These are phyloP conservation scores for Lymantria monacha DNA, from an alignment of 2,888 invertebrate species.

Conservation along the genomic window DNA sequence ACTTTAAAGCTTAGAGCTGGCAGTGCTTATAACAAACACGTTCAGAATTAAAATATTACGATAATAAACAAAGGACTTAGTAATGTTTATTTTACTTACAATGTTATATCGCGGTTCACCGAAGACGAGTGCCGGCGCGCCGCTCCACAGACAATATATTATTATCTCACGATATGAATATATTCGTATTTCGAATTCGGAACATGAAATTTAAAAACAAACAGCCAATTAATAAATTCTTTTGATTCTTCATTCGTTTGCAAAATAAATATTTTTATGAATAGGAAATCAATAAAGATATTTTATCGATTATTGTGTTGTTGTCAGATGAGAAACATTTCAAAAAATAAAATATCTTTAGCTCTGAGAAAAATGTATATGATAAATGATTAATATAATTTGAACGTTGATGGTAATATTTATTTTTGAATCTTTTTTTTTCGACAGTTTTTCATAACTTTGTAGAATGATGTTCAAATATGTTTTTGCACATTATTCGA, in stretches of 20 bases:
- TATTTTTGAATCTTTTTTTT: too few relatives aligned
- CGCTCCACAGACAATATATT: slow-evolving; percentile 23
- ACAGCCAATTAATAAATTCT: slow-evolving; percentile 31
- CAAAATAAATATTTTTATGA: slow-evolving; percentile 25
- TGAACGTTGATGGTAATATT: too few relatives aligned
- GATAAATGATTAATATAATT: too few relatives aligned
- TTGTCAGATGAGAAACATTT: slow-evolving; percentile 22
- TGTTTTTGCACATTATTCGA: too few relatives aligned
- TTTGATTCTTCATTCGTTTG: slow-evolving; percentile 19
- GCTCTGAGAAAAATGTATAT: too few relatives aligned
- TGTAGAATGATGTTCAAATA: too few relatives aligned
- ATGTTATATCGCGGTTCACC: slow-evolving; percentile 55
- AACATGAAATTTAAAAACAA: slow-evolving; percentile 23
- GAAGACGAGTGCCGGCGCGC: slow-evolving; percentile 47
- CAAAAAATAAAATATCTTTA: not conserved
- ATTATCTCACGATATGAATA: slow-evolving; percentile 33
- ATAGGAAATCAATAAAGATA: slow-evolving; percentile 13
- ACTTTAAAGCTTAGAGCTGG: slow-evolving; percentile 58
- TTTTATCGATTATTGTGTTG: slow-evolving; percentile 19
- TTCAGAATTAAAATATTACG: slow-evolving; percentile 70
- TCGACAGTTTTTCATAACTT: too few relatives aligned
- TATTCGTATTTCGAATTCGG: slow-evolving; percentile 23
- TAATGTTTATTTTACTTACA: slow-evolving; percentile 54
- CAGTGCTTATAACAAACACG: slow-evolving; percentile 55
- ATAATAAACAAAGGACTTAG: slow-evolving; percentile 63